Conservation (phyloP, 2,113 vertebrate species). For the Hiodon tergisus region DNA sequence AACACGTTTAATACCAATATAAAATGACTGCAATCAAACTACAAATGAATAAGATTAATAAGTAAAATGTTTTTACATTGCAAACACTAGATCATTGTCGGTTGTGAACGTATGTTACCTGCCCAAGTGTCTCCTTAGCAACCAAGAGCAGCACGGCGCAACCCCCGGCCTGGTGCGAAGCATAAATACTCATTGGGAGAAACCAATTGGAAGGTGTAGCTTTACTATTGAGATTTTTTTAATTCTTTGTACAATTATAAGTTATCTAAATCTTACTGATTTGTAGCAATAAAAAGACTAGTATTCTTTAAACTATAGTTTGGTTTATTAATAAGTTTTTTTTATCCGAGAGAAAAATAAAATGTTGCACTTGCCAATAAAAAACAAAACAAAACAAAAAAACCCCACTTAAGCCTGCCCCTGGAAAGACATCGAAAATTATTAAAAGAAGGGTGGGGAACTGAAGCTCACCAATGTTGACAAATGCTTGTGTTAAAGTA, state of each 20-base stretch:
- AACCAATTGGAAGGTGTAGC: conserved; percentile 41
- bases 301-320: background rate
- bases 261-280: background rate
- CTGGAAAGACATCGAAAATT: background rate
- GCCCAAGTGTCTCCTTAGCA: conserved; percentile 60
- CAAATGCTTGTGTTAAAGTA: no score
- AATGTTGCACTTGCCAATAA: background rate
- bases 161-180: background rate
- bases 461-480: no score
- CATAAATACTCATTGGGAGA: conserved; percentile 53
- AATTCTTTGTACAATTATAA: background rate
- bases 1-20: background rate
- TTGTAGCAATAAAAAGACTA: background rate
- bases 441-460: no score
- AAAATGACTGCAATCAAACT: background rate
- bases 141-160: conserved; percentile 49
- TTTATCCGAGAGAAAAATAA: background rate
- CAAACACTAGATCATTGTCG: background rate
- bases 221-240: no score
- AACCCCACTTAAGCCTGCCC: background rate
- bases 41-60: background rate
- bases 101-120: conserved; percentile 45
- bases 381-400: background rate
- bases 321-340: background rate
- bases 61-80: background rate